Base-by-base conservation (phyloP, 35 echinoderm and acorn worm genomes). In the Ophiothrix spiculata region DNA sequence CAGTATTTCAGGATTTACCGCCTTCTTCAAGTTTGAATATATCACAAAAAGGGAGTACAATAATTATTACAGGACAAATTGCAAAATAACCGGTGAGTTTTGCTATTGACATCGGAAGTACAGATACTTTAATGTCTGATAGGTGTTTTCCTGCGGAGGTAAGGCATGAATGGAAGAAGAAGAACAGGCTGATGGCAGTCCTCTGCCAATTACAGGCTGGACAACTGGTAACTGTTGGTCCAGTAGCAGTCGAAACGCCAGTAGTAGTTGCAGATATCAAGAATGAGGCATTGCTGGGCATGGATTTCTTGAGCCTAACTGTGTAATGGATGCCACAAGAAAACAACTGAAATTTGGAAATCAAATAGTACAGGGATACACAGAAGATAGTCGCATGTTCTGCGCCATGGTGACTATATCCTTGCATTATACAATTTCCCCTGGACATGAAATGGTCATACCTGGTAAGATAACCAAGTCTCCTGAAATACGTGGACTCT, bases 281-380 rank as follows among this genome's bases (percentile, higher is more conserved):
- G 4, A 45, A 45, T 42, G 79, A 81, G 39, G 79, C 32, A 19
- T 31, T 81, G 46, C 39, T 81, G 38, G 79, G 79, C 39, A n/a
- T 81, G 39, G 79, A 81, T 32, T 81, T 81, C 32, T 17, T 81
- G 79, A 45, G 46, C 12, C 32, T 41, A n/a, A n/a, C 39, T 81
- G 79, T 81, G 79, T 81, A 16, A 81, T 81, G 31, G 79, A 81
- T 41, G 38, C 46, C 0, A 32, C 39, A 39, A 81, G 46, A 11
- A 56, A 45, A 45, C 45, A 41, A 32, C 39, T 81, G 13, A 29
- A 81, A 32, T 81, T 38, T 38, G 36, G 79, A 81, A 39, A 56
- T 34, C 45, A 41, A 15, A 28, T 56, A 16, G 28, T 81, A 39
- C 79, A 38, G 36, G 19, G 39, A 6, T 40, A 32, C 29, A 41